Base-by-base conservation (phyloP, 1,140 invertebrate genomes). In the Pogonognathellus flavescens region DNA sequence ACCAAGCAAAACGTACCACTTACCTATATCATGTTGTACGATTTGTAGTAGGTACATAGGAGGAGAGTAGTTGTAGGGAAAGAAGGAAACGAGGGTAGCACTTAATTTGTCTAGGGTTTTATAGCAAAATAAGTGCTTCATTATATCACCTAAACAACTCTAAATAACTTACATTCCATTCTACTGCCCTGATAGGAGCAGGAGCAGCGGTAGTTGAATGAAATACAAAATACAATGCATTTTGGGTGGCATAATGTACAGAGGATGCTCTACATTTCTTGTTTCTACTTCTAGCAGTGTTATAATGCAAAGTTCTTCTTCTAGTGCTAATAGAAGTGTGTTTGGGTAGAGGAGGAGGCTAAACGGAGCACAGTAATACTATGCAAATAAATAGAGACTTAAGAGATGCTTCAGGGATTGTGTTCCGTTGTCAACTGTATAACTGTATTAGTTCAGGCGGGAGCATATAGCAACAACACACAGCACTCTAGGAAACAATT, bases 381-480 rank as follows among this genome's bases (percentile, higher is more conserved):
- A 66, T 66, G 62, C 25, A 66, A 66, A 66, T 66, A 66, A 66
- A 66, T 66, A 66, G 62, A 66, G 62, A 66, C 25, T 66, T 66
- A 66, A 66, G 62, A 66, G 62, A 66, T 66, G 62, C 25, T 66
- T 41, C 31, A 41, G 31, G 31, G 25, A 66, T 66, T 66, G 62
- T 66, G 25, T 66, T 66, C 62, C 20, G 25, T 25, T 66, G 62
- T 66, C 62, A 66, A 41, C 31, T 41, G 31, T 41, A 41, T 41
- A 41, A 41, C 31, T 41, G 31, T 41, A 41, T 41, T 41, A 41
- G 31, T 41, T 41, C 31, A 41, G 2, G 6, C 2, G 6, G 31
- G 31, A 3, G 31, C 6, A 6, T 41, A 41, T 41, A 41, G 31
- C 31, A 41, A 41, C 31, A 41, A 41, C 31, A 41, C 31, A 41